Percentiles rank a stretch among this genome's conserved stretches.
Evolutionary conservation across 2,113 vertebrate species (phyloP).

Genomic region (Xiphorhynchus elegans): DNA sequence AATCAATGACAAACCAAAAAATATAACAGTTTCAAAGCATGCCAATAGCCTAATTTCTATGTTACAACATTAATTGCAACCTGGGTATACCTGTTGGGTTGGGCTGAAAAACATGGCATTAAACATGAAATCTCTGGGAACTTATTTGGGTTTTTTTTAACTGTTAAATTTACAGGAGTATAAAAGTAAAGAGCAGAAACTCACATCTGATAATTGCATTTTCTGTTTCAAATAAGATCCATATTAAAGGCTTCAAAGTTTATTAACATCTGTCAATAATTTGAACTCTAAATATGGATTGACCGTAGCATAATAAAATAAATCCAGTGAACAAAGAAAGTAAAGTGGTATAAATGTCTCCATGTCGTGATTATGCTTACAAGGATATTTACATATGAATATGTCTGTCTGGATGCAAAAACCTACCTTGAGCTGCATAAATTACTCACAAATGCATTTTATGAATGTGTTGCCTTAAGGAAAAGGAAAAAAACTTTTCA

Average conservation of each 20-base stretch:
- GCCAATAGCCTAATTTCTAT: neutral
- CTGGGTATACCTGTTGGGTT: neutral
- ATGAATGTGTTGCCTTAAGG: neutral
- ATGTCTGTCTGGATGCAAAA: neutral
- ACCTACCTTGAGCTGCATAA: neutral
- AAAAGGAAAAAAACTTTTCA: too few species aligned
- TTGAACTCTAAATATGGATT: neutral
- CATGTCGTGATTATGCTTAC: neutral
- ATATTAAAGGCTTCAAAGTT: neutral
- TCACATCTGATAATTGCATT: neutral
- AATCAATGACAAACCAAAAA: neutral
- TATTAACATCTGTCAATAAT: neutral
- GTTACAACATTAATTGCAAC: neutral
- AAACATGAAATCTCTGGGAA: neutral
- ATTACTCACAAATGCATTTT: neutral
- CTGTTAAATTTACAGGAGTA: neutral
- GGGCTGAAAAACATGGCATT: neutral
- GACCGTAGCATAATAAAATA: neutral
- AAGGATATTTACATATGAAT: slow-evolving; percentile 10
- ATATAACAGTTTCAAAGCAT: accelerated
- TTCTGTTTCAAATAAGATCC: neutral
- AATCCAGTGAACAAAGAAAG: neutral
- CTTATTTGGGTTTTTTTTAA: neutral
- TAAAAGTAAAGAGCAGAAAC: neutral
- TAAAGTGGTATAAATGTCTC: neutral